These are phyloP conservation scores for Mactromeris polynyma DNA, from an alignment of 2,888 invertebrate species.

Conservation along the genomic window DNA sequence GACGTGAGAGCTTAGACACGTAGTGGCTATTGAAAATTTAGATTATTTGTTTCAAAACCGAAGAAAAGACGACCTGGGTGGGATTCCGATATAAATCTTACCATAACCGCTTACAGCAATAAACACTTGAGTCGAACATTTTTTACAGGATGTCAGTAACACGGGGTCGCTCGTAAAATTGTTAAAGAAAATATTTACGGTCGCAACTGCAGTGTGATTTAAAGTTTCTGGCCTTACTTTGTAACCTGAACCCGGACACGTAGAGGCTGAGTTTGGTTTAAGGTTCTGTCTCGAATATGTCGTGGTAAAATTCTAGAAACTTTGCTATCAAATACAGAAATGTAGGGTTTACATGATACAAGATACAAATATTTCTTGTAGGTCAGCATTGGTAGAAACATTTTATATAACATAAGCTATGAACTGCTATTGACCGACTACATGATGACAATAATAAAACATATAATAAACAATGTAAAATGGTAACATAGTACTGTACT, in stretches of 20 bases:
- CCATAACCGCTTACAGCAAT: neutral
- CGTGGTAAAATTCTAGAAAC: too few species aligned
- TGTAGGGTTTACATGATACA: too few species aligned
- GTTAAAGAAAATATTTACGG: neutral
- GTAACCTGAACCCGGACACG: neutral
- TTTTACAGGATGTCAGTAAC: neutral
- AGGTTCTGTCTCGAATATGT: too few species aligned
- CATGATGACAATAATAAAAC: too few species aligned
- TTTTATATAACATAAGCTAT: too few species aligned
- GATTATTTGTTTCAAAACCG: neutral
- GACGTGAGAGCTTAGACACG: neutral
- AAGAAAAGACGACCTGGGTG: neutral
- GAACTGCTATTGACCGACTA: too few species aligned
- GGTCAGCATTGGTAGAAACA: too few species aligned
- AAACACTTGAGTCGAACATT: neutral
- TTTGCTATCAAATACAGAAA: too few species aligned
- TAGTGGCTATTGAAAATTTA: neutral
- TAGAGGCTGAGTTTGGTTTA: neutral
- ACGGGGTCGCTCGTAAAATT: slow-evolving; percentile 9
- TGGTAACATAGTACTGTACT: too few species aligned
- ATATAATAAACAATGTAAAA: too few species aligned
- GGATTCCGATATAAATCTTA: neutral
- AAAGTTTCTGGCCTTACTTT: neutral
- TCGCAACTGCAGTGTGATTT: neutral
- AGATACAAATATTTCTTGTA: too few species aligned